Base-by-base conservation (phyloP, 2,797 vertebrate genomes). In the Helicolenus hilgendorfi region DNA sequence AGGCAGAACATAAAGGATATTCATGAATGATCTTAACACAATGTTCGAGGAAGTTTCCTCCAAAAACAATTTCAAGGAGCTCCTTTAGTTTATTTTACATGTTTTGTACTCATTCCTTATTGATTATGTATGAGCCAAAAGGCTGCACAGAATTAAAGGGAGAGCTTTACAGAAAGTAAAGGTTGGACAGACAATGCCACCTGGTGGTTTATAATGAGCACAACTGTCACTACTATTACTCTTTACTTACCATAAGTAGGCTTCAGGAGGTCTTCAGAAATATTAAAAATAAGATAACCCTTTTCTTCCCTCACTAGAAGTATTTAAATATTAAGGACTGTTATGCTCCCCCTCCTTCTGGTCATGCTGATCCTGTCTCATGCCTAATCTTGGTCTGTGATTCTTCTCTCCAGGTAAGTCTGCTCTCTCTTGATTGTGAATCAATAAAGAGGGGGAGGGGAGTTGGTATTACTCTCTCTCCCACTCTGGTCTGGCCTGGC, bases 181-280 rank as follows among this genome's bases (percentile, higher is more conserved):
- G 11, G 4, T 7, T 85, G 78, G 72, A 20, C 69, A 29, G 59
- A 85, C 18, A 38, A 0, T 75, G 9, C 89, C 87, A 69, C 65
- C 94, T 93, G n/a, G 83, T 88, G 95, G 88, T 71, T 53, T 6
- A 22, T 71, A 1, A 18, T 31, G 2, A 72, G 41, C 33, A 81
- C 2, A 6, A 33, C 29, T 0, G 2, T 24, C 7, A 58, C 4
- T 11, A 58, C 4, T 11, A 2, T 58, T 11, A 11, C 11, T 5
- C 7, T 26, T 60, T 10, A 24, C 2, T 56, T 9, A 24, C 2
- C 1, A 9, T 29, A 2, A 22, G 3, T 2, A 15, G 11, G 18
- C 13, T 29, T 7, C 7, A 58, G 58, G 1, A 74, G 3, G 31
- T 35, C 11, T 11, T 73, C 15, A 11, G 4, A 31, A 22, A 33